These are phyloP conservation scores for Homarus americanus DNA, from an alignment of 1,140 invertebrate species.

Conservation along the genomic window DNA sequence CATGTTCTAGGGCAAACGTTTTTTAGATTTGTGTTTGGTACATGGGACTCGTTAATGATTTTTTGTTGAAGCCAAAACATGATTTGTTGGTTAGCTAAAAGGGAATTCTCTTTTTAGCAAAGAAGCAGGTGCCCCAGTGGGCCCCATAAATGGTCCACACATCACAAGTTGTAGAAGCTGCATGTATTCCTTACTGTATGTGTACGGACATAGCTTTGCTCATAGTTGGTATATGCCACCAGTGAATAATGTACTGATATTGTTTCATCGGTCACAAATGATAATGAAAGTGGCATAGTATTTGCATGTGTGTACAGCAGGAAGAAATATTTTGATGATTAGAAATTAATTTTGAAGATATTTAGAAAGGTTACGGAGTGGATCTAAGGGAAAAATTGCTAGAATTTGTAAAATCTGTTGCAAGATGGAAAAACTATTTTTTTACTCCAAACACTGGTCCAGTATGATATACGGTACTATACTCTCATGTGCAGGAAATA, in stretches of 20 bases:
- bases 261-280: neutral
- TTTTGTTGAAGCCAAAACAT: neutral
- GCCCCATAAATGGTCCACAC: neutral
- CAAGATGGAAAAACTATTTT: neutral
- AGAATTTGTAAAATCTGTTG: neutral
- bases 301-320: neutral
- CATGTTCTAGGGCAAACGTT: neutral
- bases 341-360: neutral
- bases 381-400: too few species aligned
- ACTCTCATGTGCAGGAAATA: neutral
- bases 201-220: constrained; percentile 1
- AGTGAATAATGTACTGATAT: neutral
- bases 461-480: neutral
- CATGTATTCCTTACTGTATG: neutral
- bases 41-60: neutral
- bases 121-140: neutral
- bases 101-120: neutral
- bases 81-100: neutral
- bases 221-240: neutral
- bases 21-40: neutral
- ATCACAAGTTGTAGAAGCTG: neutral
- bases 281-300: neutral
- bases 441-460: neutral
- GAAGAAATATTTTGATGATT: neutral
- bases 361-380: neutral